A percentile compares a stretch with the other conserved stretches of the same genome.
These are phyloP conservation scores for Scatophagus argus DNA, from an alignment of 2,113 vertebrate genomes.

Conservation along the genomic window DNA sequence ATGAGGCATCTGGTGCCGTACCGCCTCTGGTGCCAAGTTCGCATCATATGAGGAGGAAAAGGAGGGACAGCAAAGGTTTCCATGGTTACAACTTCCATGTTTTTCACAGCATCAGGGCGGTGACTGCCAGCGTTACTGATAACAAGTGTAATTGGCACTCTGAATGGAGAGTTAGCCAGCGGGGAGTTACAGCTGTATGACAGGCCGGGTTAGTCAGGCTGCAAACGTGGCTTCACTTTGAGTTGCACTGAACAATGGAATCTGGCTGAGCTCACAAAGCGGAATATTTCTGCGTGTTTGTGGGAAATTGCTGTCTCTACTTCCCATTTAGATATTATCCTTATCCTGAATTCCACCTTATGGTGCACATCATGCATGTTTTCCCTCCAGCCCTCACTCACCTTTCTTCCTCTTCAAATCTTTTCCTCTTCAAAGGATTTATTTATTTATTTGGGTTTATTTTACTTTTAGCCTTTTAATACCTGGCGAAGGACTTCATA, in stretches of 20 bases:
- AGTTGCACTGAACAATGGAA: too few relatives aligned
- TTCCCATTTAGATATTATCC: too few relatives aligned
- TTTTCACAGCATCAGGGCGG: conserved; percentile 29
- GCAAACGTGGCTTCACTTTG: too few relatives aligned
- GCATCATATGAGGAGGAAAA: conserved; percentile 21
- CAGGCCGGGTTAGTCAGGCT: background rate
- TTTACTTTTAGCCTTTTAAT: too few relatives aligned
- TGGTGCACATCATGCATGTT: too few relatives aligned
- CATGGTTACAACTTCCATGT: conserved; percentile 41
- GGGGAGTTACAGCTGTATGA: background rate
- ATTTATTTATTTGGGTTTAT: too few relatives aligned
- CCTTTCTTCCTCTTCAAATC: background rate
- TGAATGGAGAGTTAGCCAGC: background rate
- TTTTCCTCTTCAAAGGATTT: too few relatives aligned
- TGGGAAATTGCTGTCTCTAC: too few relatives aligned
- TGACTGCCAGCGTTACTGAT: conserved; percentile 33
- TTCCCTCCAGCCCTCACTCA: background rate
- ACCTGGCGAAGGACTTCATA: too few relatives aligned
- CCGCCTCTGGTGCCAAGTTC: conserved; percentile 2
- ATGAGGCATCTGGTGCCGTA: background rate
- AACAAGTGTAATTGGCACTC: conserved; percentile 2
- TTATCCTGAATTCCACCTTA: too few relatives aligned
- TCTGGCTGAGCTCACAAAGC: too few relatives aligned
- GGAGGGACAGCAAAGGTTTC: conserved; percentile 36
- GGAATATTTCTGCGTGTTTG: too few relatives aligned